phyloP scores from a whole-genome alignment of 2,888 invertebrate species.

The Arge pagana region DNA sequence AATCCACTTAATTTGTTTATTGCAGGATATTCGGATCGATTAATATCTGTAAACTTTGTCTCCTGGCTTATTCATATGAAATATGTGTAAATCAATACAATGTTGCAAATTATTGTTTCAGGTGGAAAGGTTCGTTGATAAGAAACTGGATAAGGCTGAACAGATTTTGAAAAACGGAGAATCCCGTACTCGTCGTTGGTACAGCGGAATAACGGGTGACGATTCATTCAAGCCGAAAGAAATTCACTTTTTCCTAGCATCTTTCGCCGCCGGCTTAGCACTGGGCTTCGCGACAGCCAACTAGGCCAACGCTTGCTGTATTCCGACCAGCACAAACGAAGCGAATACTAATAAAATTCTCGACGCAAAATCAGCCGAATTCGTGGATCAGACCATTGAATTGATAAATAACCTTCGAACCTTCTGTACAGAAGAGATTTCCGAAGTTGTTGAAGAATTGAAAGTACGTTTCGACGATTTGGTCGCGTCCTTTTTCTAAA shows the following conservation, averaged over 20 bases:
- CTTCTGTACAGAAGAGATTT: too few species aligned
- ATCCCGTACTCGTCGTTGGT: slow-evolving; percentile 77
- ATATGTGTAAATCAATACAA: too few species aligned
- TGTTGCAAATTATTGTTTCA: slow-evolving; percentile 55
- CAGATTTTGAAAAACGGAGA: slow-evolving; percentile 72
- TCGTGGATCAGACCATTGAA: slow-evolving; percentile 16
- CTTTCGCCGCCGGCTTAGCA: slow-evolving; percentile 81
- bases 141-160: slow-evolving; percentile 81
- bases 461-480: too few species aligned
- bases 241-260: slow-evolving; percentile 78
- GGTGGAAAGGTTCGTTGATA: slow-evolving; percentile 82
- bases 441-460: slow-evolving; percentile 34
- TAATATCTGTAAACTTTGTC: too few species aligned
- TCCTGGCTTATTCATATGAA: too few species aligned
- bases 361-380: slow-evolving; percentile 2
- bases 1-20: too few species aligned
- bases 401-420: too few species aligned
- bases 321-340: slow-evolving; percentile 41
- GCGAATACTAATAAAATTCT: background rate
- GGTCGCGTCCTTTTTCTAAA: too few species aligned
- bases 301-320: slow-evolving; percentile 49
- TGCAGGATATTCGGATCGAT: too few species aligned
- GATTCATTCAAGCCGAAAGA: slow-evolving; percentile 71
- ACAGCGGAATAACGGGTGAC: slow-evolving; percentile 69
- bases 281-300: slow-evolving; percentile 64